These are phyloP conservation scores for Catamblyrhynchus diadema DNA, from an alignment of 2,797 vertebrate species.

Conservation along the genomic window DNA sequence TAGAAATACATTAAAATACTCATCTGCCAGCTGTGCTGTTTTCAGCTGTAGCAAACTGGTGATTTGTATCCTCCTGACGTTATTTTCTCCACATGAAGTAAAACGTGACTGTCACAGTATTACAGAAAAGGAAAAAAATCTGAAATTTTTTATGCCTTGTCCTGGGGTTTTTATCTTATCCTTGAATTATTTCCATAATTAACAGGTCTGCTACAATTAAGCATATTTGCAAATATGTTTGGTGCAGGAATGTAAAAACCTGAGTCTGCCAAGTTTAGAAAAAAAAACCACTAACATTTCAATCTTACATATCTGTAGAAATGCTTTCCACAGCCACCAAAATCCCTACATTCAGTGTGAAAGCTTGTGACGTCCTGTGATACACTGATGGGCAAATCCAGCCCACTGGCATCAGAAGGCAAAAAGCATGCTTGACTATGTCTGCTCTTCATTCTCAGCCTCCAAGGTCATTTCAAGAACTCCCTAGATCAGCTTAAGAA, in stretches of 20 bases:
- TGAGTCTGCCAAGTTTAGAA: neutral
- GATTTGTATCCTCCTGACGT: conserved; percentile 68
- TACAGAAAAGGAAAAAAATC: conserved; percentile 7
- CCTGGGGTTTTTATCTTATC: neutral
- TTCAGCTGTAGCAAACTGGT: conserved; percentile 72
- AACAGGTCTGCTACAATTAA: neutral
- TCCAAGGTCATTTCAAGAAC: conserved; percentile 33
- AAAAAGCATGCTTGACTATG: neutral
- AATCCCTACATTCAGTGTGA: neutral
- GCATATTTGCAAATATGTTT: neutral
- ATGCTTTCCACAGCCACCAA: neutral
- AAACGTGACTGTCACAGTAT: conserved; percentile 28
- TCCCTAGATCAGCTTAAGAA: neutral
- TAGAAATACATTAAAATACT: conserved; percentile 76
- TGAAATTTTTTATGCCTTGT: neutral
- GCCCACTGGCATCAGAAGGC: neutral
- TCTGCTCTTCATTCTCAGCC: neutral
- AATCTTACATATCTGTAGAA: neutral
- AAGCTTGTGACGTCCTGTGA: neutral
- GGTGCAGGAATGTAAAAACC: neutral
- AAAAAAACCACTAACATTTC: neutral
- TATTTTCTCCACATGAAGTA: conserved; percentile 65
- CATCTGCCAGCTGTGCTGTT: conserved; percentile 75
- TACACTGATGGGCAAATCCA: neutral
- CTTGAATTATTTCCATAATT: conserved; percentile 38